Conservation (phyloP, 2,797 vertebrate species). For the Anguilla marmorata region DNA sequence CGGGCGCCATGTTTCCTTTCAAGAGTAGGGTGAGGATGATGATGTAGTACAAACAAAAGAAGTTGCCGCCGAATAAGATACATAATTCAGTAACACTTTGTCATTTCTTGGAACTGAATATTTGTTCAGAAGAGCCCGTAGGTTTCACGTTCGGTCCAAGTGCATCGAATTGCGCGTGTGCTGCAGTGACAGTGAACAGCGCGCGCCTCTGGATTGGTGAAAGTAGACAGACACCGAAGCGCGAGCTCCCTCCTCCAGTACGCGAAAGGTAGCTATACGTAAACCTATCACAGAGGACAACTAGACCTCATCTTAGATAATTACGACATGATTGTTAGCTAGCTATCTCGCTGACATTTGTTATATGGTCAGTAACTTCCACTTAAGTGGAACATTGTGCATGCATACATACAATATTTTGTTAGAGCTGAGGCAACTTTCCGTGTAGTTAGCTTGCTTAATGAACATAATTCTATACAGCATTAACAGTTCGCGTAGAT, state of each 20-base stretch:
- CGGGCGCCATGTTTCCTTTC: slow-evolving; percentile 60
- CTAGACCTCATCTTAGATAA: slow-evolving; percentile 4
- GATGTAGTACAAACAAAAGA: slow-evolving; percentile 45
- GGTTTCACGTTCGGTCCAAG: neutral
- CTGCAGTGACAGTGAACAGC: slow-evolving; percentile 17
- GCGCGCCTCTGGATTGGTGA: slow-evolving; percentile 23
- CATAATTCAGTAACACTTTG: too few species aligned
- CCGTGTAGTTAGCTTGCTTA: neutral
- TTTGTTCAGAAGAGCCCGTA: neutral
- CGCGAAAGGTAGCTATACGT: slow-evolving; percentile 20
- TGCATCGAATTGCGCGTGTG: slow-evolving; percentile 20
- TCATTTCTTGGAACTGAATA: neutral
- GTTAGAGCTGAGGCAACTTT: neutral
- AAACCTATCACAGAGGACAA: slow-evolving; percentile 17
- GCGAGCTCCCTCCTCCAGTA: slow-evolving; percentile 22
- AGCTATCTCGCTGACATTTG: neutral
- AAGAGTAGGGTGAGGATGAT: slow-evolving; percentile 48
- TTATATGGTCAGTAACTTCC: neutral
- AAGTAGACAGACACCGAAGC: slow-evolving; percentile 10
- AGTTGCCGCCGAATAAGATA: neutral
- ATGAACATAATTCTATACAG: neutral
- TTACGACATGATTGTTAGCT: neutral
- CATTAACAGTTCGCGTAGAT: neutral
- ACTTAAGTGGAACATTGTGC: neutral
- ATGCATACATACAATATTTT: neutral